Base-by-base conservation (phyloP, 2,797 vertebrate species). In the Prunella strophiata region DNA sequence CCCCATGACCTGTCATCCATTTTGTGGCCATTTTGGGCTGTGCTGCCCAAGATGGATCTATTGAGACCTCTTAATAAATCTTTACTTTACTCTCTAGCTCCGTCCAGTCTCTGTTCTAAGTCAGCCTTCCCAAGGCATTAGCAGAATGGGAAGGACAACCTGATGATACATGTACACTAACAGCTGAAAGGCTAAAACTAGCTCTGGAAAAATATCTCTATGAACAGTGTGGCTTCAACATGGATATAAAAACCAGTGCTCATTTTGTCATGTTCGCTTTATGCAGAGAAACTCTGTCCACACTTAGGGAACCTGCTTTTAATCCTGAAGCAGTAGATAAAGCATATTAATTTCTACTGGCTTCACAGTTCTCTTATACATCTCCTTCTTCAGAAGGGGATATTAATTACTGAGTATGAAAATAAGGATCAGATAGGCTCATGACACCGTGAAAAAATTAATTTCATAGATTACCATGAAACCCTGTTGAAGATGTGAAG, bases 391-490 rank as follows among this genome's bases (percentile, higher is more conserved):
- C 1, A 1, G 72, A 85, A 91, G 70, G 14, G 25, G 42, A 23
- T 78, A 80, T 81, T 96, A 96, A 94, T 91, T 91, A 88, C 52
- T 54, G 15, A 4, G 1, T 30, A 88, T 68, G 38, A 90, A 95
- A 94, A 88, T 58, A 43, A 78, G 32, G 34, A 92, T 83, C 6
- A 47, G 51, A 83, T 57, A 74, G 34, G 22, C 70, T 89, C 50
- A 75, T 7, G n/a, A 45, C 51, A 65, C 38, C 8, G 1, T 79
- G 65, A 92, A 89, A 87, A 87, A 94, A 91, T 77, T 81, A 75
- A 91, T 91, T 88, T 81, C 13, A 51, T 54, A 86, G 62, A 84
- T 54, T 68, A 22, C 16, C 23, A 54, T 62, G 43, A 81, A 95
- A 94, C 74, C 38, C 40, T 55, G 32, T 48, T 85, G 72, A 94